phyloP scores from a whole-genome alignment of 1,140 invertebrate genomes.

The Magallana angulata region DNA sequence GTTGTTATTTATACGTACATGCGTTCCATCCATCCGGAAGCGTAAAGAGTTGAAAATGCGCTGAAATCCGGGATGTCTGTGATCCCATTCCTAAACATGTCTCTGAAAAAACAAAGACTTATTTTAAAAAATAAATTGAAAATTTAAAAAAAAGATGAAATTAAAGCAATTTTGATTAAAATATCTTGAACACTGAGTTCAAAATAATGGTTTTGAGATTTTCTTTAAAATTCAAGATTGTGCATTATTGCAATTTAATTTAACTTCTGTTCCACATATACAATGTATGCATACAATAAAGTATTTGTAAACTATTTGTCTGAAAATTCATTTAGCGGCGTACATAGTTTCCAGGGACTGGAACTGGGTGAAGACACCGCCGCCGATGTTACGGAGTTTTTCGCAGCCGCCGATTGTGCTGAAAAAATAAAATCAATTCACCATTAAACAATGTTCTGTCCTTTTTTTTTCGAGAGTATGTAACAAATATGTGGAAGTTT shows the following conservation, averaged over 20 bases:
- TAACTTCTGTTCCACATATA: too few species aligned
- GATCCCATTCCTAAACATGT: conserved; percentile 6
- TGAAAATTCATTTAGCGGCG: neutral
- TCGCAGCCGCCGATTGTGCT: conserved; percentile 41
- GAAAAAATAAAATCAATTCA: neutral
- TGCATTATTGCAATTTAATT: too few species aligned
- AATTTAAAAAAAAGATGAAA: neutral
- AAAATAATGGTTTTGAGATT: neutral
- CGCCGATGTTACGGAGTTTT: conserved; percentile 7
- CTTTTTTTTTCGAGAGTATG: too few species aligned
- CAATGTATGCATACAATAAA: too few species aligned
- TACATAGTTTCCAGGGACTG: conserved; percentile 23
- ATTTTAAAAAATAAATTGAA: conserved; percentile 1
- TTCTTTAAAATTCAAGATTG: too few species aligned
- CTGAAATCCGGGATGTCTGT: neutral
- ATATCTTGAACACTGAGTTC: neutral
- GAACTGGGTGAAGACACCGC: conserved; percentile 37
- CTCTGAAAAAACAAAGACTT: conserved; percentile 46
- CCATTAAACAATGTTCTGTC: too few species aligned
- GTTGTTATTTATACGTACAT: neutral
- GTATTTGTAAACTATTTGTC: too few species aligned
- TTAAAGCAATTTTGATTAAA: neutral
- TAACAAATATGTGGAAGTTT: too few species aligned
- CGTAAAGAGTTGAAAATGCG: neutral
- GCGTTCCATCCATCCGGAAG: neutral